phyloP scores from a whole-genome alignment of 1,140 invertebrate genomes.

The Drosophila insularis region DNA sequence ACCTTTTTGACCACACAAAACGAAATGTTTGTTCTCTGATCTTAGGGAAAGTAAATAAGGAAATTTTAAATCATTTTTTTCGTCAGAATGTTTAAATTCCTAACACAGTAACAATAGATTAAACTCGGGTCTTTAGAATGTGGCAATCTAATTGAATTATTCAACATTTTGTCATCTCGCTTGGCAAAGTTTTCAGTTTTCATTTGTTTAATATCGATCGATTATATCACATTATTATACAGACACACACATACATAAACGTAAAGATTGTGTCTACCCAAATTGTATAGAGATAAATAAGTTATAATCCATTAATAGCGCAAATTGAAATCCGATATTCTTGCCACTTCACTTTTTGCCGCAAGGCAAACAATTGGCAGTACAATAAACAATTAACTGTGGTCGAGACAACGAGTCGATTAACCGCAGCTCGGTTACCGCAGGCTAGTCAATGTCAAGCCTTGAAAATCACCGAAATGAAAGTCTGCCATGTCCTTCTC shows the following conservation, averaged over 20 bases:
- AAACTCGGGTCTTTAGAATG: too few species aligned
- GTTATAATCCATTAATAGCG: slow-evolving; percentile 59
- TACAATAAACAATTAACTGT: slow-evolving; percentile 72
- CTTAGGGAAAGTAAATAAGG: too few species aligned
- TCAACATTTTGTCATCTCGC: too few species aligned
- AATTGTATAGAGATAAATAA: slow-evolving; percentile 32
- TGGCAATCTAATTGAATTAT: background rate
- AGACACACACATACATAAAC: background rate
- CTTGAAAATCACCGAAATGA: slow-evolving; percentile 27
- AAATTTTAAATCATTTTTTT: too few species aligned
- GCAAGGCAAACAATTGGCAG: slow-evolving; percentile 58
- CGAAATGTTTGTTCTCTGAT: too few species aligned
- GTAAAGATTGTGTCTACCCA: background rate
- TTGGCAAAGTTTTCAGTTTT: background rate
- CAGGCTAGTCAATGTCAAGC: slow-evolving; percentile 25
- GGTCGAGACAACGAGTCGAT: slow-evolving; percentile 18
- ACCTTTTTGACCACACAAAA: too few species aligned
- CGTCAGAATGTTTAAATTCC: too few species aligned
- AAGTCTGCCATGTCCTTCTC: background rate
- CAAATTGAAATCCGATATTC: slow-evolving; percentile 39
- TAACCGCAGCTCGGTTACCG: slow-evolving; percentile 16
- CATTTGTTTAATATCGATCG: background rate
- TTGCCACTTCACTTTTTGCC: slow-evolving; percentile 33
- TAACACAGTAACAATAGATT: too few species aligned
- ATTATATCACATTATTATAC: background rate